phyloP scores from a whole-genome alignment of 2,113 vertebrate species.

The Delphinapterus leucas region DNA sequence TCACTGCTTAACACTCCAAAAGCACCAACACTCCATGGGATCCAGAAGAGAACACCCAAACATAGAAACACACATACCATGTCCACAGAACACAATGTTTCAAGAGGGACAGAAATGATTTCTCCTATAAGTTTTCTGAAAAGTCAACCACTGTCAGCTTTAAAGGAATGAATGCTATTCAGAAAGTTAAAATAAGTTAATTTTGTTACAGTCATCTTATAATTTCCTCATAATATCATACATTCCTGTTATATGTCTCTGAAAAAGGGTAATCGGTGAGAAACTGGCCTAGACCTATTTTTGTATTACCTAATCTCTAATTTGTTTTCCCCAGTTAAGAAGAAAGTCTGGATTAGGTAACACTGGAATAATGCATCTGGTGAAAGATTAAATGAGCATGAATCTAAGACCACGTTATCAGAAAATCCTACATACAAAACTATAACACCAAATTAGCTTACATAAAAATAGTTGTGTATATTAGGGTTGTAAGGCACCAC shows the following conservation, averaged over 20 bases:
- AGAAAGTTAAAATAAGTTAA: neutral
- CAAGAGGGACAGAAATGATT: neutral
- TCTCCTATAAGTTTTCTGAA: neutral
- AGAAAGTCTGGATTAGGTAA: constrained; percentile 40
- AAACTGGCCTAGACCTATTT: neutral
- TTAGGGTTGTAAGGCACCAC: neutral
- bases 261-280: neutral
- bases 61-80: neutral
- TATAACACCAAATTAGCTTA: neutral
- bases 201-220: neutral
- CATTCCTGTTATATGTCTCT: neutral
- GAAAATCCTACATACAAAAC: neutral
- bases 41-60: neutral
- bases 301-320: neutral
- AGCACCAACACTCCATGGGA: neutral
- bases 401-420: neutral
- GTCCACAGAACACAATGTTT: constrained; percentile 17
- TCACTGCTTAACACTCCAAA: constrained; percentile 7
- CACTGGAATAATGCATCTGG: neutral
- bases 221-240: neutral
- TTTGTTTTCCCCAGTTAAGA: neutral
- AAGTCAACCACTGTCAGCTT: neutral
- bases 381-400: neutral
- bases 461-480: neutral
- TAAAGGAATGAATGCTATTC: neutral